phyloP scores from a whole-genome alignment of 2,797 vertebrate species.

The Onychomys arenicola region DNA sequence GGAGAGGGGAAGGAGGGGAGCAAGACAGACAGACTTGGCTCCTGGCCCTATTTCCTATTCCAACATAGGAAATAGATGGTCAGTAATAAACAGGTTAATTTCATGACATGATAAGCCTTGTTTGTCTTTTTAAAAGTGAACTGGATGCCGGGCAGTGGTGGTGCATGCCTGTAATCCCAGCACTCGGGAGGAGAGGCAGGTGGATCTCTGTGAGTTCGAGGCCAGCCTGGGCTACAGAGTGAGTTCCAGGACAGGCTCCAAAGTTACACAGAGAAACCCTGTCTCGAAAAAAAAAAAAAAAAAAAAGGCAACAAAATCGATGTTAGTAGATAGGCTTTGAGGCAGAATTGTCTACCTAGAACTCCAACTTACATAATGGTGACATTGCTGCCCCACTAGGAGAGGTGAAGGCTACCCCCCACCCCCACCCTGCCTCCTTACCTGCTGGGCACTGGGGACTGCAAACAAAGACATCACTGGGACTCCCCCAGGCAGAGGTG shows the following conservation, averaged over 20 bases:
- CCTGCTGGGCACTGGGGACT: background rate
- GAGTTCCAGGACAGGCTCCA: too few species aligned
- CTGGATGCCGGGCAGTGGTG: too few species aligned
- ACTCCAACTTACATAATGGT: background rate
- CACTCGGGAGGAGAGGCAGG: too few species aligned
- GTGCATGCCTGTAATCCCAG: too few species aligned
- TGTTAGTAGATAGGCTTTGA: background rate
- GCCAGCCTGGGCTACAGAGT: too few species aligned
- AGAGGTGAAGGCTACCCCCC: background rate
- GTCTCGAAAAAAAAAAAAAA: too few species aligned
- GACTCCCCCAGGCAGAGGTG: slow-evolving; percentile 10
- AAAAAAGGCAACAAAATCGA: background rate
- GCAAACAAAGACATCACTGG: background rate
- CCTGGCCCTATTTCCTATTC: background rate
- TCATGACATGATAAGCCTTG: background rate
- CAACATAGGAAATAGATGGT: background rate
- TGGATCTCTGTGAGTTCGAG: too few species aligned
- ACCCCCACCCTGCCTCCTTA: background rate
- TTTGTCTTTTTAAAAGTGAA: slow-evolving; percentile 10
- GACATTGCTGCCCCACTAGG: background rate
- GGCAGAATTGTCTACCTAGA: background rate
- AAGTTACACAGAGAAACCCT: too few species aligned
- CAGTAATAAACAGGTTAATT: slow-evolving; percentile 19
- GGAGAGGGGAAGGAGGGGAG: rapidly evolving
- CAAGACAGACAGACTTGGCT: background rate